Evolutionary conservation across 2,888 invertebrate genomes (phyloP), one percentile per base, ranked within the genome.

Genomic region (Mayetiola destructor): DNA sequence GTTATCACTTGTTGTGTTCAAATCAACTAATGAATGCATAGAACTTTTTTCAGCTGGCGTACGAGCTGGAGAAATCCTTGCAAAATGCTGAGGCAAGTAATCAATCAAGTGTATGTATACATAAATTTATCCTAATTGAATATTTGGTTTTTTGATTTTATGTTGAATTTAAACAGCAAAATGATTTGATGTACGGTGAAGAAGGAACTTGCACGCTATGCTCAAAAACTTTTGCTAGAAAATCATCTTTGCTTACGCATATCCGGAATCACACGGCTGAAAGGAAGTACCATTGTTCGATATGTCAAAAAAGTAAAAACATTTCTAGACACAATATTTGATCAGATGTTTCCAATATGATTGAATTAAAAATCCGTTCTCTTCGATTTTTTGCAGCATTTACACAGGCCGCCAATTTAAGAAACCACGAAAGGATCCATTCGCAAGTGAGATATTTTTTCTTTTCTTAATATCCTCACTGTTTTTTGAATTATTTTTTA

Each of bases 231-330:
- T 73, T 73, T 64, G 71, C 73, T 57, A 66, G 73, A 30, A 72
- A 72, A 63, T 69, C 72, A 58, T 73, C 73, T 57, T 64, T 73
- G 59, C 64, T 72, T 63, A 73, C 73, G 60, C 73, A 73, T 63
- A 72, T 73, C 64, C 68, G 73, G 57, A 73, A 73, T 66, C 73
- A 73, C 64, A 70, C 73, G 53, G 72, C 71, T 39, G 73, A 73
- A 62, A 66, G 72, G 42, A 73, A 73, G 61, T 73, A 69, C 65
- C 69, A 71, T 57, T 73, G 73, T 63, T 68, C 64, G 59, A 72
- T 64, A 61, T 73, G 73, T 62, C 69, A 72, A 65, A 73, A 73
- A 66, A 72, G 72, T 72, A 62, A 36, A 23, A 5, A 18, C 16
- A 18, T 40, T 2, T 32, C 12, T 12, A 32, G 8, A 32, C 12